A percentile compares a stretch with the other conserved stretches of the same genome.
Evolutionary conservation across 2,888 invertebrate species (phyloP).

Genomic region (Melanostoma scalare): DNA sequence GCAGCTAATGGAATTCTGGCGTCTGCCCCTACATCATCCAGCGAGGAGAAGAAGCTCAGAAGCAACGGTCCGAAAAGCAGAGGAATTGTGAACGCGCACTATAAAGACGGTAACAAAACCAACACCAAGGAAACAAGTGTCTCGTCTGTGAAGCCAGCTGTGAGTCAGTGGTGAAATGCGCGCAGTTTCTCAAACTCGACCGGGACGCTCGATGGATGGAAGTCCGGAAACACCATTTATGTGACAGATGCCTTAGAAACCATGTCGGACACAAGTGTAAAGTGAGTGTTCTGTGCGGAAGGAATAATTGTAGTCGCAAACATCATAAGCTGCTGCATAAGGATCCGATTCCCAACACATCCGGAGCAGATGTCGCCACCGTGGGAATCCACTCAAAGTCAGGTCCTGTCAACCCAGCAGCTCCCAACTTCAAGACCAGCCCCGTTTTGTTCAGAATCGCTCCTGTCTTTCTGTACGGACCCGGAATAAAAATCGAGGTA

Average conservation of each 20-base stretch:
- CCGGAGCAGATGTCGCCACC: too few species aligned
- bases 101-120: not conserved
- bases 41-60: constrained; percentile 2
- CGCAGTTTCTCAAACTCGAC: constrained; percentile 1
- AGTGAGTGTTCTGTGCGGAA: too few species aligned
- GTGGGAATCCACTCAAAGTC: not conserved
- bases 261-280: not conserved
- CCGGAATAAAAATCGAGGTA: constrained; percentile 27
- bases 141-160: too few species aligned
- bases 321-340: too few species aligned
- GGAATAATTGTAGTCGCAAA: too few species aligned
- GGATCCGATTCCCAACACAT: too few species aligned
- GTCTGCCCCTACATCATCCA: not conserved
- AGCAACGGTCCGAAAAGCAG: not conserved
- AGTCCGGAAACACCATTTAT: not conserved
- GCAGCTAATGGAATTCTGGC: not conserved
- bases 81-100: not conserved
- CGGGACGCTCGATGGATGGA: not conserved
- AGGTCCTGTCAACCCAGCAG: not conserved
- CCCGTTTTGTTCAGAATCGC: constrained; percentile 38
- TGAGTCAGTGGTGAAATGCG: not conserved
- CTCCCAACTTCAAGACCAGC: too few species aligned
- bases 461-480: constrained; percentile 50
- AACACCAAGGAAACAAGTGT: too few species aligned
- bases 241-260: not conserved